Conservation (phyloP, 2,888 invertebrate genomes). For the Morpho achilles region DNA sequence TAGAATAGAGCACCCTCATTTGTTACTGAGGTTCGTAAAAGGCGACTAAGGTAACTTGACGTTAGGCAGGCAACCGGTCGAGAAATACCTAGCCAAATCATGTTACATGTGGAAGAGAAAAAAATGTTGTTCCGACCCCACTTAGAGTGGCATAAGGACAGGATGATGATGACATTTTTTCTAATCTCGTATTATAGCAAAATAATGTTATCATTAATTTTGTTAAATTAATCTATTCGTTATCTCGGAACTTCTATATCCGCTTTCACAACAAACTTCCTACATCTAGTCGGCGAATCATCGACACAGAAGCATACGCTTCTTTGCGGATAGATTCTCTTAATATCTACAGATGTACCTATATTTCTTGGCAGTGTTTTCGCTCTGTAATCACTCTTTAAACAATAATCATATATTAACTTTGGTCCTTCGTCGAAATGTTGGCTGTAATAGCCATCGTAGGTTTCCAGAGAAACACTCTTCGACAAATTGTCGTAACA, state of each 20-base stretch:
- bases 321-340: conserved; percentile 47
- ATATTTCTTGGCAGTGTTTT: conserved; percentile 64
- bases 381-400: conserved; percentile 64
- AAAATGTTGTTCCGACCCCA: too few species aligned
- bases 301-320: conserved; percentile 60
- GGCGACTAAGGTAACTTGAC: too few species aligned
- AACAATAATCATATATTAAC: conserved; percentile 61
- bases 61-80: too few species aligned
- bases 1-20: too few species aligned
- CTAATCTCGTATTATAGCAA: too few species aligned
- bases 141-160: too few species aligned
- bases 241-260: conserved; percentile 67
- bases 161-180: too few species aligned
- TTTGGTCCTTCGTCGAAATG: conserved; percentile 63
- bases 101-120: too few species aligned
- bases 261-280: conserved; percentile 54
- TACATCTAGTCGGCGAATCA: conserved; percentile 40
- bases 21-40: too few species aligned
- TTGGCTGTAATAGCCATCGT: conserved; percentile 62
- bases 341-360: conserved; percentile 54
- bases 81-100: too few species aligned
- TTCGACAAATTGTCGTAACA: conserved; percentile 48
- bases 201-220: too few species aligned
- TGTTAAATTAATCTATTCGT: conserved; percentile 34
- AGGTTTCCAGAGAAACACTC: conserved; percentile 55